A percentile compares a stretch with the other conserved stretches of the same genome.
Conservation (phyloP, 2,888 invertebrate genomes). For the Chesias legatella region DNA sequence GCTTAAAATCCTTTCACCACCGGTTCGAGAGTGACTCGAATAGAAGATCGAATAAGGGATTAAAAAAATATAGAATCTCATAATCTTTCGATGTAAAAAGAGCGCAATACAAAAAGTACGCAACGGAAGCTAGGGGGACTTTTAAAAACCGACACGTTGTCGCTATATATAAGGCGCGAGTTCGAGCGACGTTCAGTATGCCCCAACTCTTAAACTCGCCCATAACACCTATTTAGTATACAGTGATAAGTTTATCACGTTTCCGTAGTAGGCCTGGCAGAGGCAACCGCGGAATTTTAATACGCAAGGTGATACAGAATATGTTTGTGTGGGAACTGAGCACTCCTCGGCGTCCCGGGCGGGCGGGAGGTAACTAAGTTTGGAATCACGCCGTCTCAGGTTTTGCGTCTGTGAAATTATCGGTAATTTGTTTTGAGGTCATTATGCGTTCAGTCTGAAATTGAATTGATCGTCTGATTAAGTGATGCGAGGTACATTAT, state of each 20-base stretch:
- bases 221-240: conserved; percentile 59
- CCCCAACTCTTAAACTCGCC: conserved; percentile 49
- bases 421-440: background rate
- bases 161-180: conserved; percentile 26
- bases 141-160: conserved; percentile 30
- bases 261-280: conserved; percentile 53
- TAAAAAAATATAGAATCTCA: too few species aligned
- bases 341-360: conserved; percentile 13
- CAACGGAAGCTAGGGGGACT: conserved; percentile 15
- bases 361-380: background rate
- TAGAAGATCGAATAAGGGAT: too few species aligned
- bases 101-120: conserved; percentile 16
- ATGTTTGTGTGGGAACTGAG: conserved; percentile 57
- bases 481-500: too few species aligned
- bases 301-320: conserved; percentile 61
- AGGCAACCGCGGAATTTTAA: conserved; percentile 67
- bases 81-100: conserved; percentile 11
- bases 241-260: conserved; percentile 74
- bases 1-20: too few species aligned
- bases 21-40: too few species aligned
- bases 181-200: conserved; percentile 36
- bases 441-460: too few species aligned
- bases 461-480: too few species aligned
- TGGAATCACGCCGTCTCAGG: background rate
- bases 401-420: background rate